Evolutionary conservation across 2,113 vertebrate species (phyloP), one percentile per base, ranked within the genome.

Genomic region (Bothrops jararaca): DNA sequence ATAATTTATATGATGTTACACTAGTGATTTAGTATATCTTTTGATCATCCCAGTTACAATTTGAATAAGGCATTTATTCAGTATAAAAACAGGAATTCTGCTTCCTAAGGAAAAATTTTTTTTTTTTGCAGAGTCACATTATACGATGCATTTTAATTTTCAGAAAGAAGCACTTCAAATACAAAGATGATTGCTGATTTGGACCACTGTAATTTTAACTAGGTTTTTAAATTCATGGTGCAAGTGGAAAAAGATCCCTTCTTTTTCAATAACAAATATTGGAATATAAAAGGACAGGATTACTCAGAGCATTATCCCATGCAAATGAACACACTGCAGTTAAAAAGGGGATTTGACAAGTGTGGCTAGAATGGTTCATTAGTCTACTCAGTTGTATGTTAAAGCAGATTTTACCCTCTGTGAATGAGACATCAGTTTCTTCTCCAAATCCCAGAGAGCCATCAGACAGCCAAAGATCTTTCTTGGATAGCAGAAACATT

Each of bases 391-490:
- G 18, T 7, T 80, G 2, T 80, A 42, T 42, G 34, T 80, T 85
- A 52, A 60, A 90, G 13, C 3, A 90, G 18, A 64, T 13, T 60
- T 91, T 97, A 98, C 98, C 98, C 91, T 98, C 98, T 86, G 98
- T 96, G 95, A 98, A 99, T 45, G 98, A 97, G 58, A 97, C 93
- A 89, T 98, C 98, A 1, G 97, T 96, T 74, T 97, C 98, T 94
- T 98, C 98, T 54, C 97, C 98, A 80, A 99, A 99, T 92, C 98
- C 98, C 97, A 98, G 96, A 91, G 98, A 98, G 60, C 98, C 98
- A 7, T 98, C 98, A 5, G 98, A 98, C 85, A 98, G 87, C 97
- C 98, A 99, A 80, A 98, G 91, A 88, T 98, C 97, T 94, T 96
- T 98, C 95, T 98, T 98, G 58, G 98, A 98, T 26, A 98, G 94